Evolutionary conservation across 1,140 invertebrate genomes (phyloP).

Genomic region (Aphaenogaster ashmeadi): DNA sequence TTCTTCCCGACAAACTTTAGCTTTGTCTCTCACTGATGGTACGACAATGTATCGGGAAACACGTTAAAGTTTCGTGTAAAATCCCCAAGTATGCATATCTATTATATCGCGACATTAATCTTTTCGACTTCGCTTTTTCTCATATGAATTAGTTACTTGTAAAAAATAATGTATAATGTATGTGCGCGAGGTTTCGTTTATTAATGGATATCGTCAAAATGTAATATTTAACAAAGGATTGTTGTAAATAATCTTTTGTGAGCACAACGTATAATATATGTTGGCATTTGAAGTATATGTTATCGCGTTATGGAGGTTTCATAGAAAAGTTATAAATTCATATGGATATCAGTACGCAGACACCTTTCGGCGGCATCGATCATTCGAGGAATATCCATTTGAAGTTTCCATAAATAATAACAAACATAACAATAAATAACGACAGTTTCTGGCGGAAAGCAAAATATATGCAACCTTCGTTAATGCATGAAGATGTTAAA

Average conservation of each 20-base stretch:
- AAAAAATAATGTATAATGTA: conserved; percentile 12
- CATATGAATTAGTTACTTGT: conserved; percentile 7
- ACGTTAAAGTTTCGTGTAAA: conserved; percentile 31
- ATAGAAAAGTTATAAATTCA: conserved; percentile 64
- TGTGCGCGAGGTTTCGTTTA: background rate
- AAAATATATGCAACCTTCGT: conserved; percentile 48
- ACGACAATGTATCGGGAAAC: conserved; percentile 39
- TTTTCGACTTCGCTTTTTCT: background rate
- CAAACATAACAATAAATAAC: conserved; percentile 60
- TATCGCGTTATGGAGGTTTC: conserved; percentile 52
- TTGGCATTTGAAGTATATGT: conserved; percentile 54
- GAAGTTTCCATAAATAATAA: conserved; percentile 63
- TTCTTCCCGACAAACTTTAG: conserved; percentile 58
- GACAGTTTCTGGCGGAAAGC: conserved; percentile 16
- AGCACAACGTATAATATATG: conserved; percentile 36
- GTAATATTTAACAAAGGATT: conserved; percentile 54
- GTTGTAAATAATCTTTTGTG: conserved; percentile 34
- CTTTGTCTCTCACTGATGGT: conserved; percentile 48
- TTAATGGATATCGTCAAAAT: background rate
- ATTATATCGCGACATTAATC: conserved; percentile 27
- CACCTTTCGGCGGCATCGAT: conserved; percentile 59
- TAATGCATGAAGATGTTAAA: conserved; percentile 58
- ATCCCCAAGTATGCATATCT: conserved; percentile 29
- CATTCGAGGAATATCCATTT: conserved; percentile 56
- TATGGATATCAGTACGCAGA: background rate